Percentiles rank a stretch among this genome's conserved stretches.
These are phyloP conservation scores for Drosophila ironensis DNA, from an alignment of 1,140 invertebrate genomes.

Conservation along the genomic window DNA sequence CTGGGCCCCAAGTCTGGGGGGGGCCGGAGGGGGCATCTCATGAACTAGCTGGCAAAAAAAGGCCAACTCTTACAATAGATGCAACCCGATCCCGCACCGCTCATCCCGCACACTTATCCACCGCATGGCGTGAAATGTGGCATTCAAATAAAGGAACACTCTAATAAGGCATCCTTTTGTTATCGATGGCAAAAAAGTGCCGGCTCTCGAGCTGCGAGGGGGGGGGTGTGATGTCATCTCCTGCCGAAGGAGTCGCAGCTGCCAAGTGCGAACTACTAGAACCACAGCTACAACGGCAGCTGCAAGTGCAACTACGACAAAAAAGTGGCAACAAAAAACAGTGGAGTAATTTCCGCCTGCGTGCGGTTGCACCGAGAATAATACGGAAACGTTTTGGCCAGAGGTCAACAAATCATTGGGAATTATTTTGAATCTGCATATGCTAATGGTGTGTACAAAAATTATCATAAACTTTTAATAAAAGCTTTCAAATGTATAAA, in stretches of 20 bases:
- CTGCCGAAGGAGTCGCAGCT: conserved; percentile 25
- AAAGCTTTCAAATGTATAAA: too few relatives aligned
- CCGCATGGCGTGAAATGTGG: conserved; percentile 43
- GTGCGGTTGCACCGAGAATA: not conserved
- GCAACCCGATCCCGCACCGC: not conserved
- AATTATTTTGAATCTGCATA: not conserved
- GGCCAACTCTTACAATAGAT: conserved; percentile 34
- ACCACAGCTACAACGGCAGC: conserved; percentile 1
- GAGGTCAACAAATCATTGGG: not conserved
- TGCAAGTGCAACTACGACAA: too few relatives aligned
- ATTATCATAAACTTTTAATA: too few relatives aligned
- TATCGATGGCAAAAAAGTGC: conserved; percentile 49
- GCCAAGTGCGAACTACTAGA: conserved; percentile 29
- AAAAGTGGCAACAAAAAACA: conserved; percentile 32
- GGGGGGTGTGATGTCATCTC: not conserved
- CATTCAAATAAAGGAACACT: conserved; percentile 75
- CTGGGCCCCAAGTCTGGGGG: not conserved
- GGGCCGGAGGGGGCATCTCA: not conserved
- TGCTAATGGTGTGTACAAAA: too few relatives aligned
- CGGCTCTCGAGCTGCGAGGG: not conserved
- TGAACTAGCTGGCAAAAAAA: conserved; percentile 24
- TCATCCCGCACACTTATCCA: not conserved
- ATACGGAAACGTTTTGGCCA: not conserved
- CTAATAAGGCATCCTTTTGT: conserved; percentile 72
- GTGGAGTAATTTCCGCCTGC: conserved; percentile 55